These are phyloP conservation scores for Merops nubicus DNA, from an alignment of 2,113 vertebrate species.

Conservation along the genomic window DNA sequence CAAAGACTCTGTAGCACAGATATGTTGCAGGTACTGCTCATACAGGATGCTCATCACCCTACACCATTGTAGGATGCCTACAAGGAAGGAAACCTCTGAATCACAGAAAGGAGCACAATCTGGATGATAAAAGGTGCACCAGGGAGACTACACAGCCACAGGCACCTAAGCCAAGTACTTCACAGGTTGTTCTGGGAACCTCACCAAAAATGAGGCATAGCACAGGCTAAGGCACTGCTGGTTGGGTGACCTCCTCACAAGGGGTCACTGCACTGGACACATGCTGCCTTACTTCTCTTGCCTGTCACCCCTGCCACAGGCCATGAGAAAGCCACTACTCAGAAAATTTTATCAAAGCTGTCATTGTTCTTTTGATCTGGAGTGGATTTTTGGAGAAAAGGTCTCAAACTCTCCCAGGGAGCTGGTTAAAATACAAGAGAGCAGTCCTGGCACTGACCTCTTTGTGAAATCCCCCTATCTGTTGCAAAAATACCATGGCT, in stretches of 20 bases:
- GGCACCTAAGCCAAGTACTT: not conserved
- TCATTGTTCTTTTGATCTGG: accelerated
- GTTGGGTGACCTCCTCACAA: accelerated
- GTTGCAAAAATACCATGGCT: not conserved
- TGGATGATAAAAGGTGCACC: accelerated
- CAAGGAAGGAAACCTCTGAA: not conserved
- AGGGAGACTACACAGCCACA: not conserved
- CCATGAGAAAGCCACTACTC: not conserved
- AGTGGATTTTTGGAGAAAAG: not conserved
- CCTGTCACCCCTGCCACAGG: not conserved
- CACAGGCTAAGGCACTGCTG: accelerated
- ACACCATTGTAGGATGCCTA: not conserved
- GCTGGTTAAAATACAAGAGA: not conserved
- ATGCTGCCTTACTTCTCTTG: not conserved
- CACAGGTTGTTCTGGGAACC: not conserved
- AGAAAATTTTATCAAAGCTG: not conserved
- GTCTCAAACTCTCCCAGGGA: not conserved
- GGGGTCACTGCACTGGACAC: no score
- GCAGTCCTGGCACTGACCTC: not conserved
- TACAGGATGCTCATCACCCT: not conserved
- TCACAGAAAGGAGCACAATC: not conserved
- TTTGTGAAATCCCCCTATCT: not conserved
- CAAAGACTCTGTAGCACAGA: not conserved
- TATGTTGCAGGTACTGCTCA: not conserved
- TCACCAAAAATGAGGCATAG: not conserved